phyloP scores from a whole-genome alignment of 2,113 vertebrate genomes.

The Orcinus orca region DNA sequence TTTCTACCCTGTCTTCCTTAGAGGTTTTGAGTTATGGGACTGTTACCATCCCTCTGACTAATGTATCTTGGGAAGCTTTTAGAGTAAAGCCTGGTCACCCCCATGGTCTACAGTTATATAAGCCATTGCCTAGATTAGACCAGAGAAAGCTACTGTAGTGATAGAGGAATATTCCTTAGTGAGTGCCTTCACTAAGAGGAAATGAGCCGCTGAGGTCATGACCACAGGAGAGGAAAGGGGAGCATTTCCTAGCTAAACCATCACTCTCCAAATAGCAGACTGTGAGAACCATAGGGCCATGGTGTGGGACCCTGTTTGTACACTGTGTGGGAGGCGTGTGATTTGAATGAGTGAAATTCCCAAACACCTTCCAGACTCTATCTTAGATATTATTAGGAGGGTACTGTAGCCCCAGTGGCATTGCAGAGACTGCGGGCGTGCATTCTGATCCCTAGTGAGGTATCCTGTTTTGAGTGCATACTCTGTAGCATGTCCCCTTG shows the following conservation, averaged over 20 bases:
- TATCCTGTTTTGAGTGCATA: background rate
- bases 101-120: background rate
- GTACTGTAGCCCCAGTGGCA: background rate
- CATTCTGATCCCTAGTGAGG: no score
- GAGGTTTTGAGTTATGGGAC: background rate
- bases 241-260: background rate
- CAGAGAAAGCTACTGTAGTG: background rate
- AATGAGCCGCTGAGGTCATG: background rate
- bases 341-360: background rate
- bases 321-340: background rate
- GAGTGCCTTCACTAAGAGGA: background rate
- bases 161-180: constrained; percentile 21
- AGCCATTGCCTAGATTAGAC: constrained; percentile 19
- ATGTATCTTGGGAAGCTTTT: background rate
- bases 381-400: background rate
- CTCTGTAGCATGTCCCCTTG: accelerated
- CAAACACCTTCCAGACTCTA: background rate
- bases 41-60: background rate
- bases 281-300: accelerated
- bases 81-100: background rate
- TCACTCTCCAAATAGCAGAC: accelerated
- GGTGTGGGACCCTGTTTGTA: background rate
- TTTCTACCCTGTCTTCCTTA: background rate
- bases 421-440: background rate
- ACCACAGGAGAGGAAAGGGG: background rate